Percentiles rank a stretch among this genome's conserved stretches.
These are phyloP conservation scores for Halcyon badia DNA, from an alignment of 2,797 vertebrate genomes.

Conservation along the genomic window DNA sequence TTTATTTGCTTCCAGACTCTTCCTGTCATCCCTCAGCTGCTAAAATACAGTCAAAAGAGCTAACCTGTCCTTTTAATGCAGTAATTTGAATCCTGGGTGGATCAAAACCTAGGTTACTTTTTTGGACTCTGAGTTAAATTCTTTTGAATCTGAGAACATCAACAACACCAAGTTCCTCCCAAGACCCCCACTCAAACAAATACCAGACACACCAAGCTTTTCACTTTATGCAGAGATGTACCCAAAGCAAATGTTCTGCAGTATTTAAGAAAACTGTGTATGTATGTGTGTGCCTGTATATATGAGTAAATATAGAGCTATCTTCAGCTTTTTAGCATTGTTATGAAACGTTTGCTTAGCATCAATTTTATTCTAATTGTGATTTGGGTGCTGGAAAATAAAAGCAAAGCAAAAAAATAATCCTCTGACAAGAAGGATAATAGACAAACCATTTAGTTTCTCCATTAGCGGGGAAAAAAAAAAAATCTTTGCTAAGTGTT, in stretches of 20 bases:
- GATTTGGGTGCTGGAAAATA: slow-evolving; percentile 57
- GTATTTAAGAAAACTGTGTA: slow-evolving; percentile 46
- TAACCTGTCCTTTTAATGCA: neutral
- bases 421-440: slow-evolving; percentile 28
- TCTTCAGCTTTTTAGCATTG: slow-evolving; percentile 54
- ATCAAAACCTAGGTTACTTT: neutral
- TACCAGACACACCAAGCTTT: neutral
- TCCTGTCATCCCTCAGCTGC: neutral
- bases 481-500: neutral
- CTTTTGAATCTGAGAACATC: neutral
- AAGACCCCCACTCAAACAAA: slow-evolving; percentile 24
- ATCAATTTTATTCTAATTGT: slow-evolving; percentile 47
- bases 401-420: slow-evolving; percentile 40
- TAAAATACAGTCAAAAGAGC: neutral
- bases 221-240: slow-evolving; percentile 35
- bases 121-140: neutral
- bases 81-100: neutral
- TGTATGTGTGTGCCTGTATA: neutral
- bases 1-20: neutral
- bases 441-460: slow-evolving; percentile 25
- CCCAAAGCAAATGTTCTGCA: slow-evolving; percentile 46
- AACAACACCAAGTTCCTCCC: neutral
- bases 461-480: neutral
- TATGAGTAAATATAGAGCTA: slow-evolving; percentile 34
- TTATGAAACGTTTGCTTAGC: slow-evolving; percentile 45